Percentiles rank a stretch among this genome's conserved stretches.
Evolutionary conservation across 2,113 vertebrate genomes (phyloP).

Genomic region (Misgurnus anguillicaudatus): DNA sequence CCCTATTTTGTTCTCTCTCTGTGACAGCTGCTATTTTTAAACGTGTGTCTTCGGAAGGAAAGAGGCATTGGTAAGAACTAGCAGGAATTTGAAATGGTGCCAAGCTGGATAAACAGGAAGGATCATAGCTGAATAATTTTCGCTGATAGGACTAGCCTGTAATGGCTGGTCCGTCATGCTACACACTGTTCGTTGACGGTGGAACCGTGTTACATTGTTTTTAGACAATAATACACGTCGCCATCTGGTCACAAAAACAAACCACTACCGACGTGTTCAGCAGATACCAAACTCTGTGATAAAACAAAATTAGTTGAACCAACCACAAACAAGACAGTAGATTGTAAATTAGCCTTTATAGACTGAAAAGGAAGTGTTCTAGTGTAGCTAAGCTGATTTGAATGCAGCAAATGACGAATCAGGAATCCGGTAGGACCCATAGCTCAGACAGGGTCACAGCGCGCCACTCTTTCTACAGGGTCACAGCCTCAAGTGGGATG

Average conservation of each 20-base stretch:
- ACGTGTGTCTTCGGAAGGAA: slow-evolving; percentile 28
- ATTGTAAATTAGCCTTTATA: slow-evolving; percentile 3
- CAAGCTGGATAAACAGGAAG: slow-evolving; percentile 17
- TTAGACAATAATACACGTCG: slow-evolving; percentile 2
- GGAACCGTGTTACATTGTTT: slow-evolving; percentile 18
- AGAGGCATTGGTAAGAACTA: slow-evolving; percentile 14
- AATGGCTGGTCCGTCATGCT: not conserved
- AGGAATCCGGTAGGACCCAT: not conserved
- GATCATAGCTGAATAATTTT: slow-evolving; percentile 8
- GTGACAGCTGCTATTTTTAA: slow-evolving; percentile 42
- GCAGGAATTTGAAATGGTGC: slow-evolving; percentile 15
- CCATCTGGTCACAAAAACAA: slow-evolving; percentile 25
- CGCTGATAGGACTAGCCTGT: not conserved
- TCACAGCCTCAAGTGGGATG: not conserved
- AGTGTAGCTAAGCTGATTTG: not conserved
- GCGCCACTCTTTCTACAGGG: not conserved
- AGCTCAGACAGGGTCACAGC: not conserved
- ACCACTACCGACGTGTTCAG: not conserved
- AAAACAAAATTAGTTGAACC: not conserved
- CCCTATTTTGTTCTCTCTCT: not conserved
- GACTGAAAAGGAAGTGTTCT: not conserved
- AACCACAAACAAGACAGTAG: not conserved
- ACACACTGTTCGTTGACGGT: slow-evolving; percentile 14
- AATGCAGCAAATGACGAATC: slow-evolving; percentile 4
- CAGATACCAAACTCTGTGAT: not conserved